These are phyloP conservation scores for Apostichopus leukothele DNA, from an alignment of 53 echinoderm and acorn worm genomes.

Conservation along the genomic window DNA sequence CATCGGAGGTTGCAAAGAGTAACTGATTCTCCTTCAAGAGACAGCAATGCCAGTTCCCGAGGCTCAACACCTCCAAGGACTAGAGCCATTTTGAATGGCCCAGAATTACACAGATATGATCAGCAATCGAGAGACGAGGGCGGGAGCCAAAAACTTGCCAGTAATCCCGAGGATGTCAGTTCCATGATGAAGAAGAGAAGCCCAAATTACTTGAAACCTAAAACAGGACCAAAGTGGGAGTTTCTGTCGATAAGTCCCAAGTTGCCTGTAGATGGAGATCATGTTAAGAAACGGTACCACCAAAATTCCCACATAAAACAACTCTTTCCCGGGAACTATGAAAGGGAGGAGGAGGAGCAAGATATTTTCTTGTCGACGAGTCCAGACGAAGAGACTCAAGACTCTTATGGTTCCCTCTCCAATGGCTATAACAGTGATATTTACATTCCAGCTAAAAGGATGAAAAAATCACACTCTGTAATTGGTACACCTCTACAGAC, in stretches of 20 bases:
- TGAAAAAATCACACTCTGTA: conserved; percentile 48
- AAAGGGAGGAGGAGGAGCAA: conserved; percentile 15
- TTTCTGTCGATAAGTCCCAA: conserved; percentile 4
- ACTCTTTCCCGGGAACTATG: not conserved
- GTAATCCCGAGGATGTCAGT: not conserved
- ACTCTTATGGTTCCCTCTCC: conserved; percentile 15
- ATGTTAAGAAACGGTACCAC: not conserved
- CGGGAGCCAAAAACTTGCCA: conserved; percentile 47
- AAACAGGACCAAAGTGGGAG: not conserved
- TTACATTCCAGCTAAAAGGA: conserved; percentile 52
- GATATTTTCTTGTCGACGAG: conserved; percentile 34
- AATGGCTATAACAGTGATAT: not conserved
- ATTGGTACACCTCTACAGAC: conserved; percentile 27
- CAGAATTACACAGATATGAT: not conserved
- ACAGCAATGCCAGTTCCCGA: conserved; percentile 32
- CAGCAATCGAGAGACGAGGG: not conserved
- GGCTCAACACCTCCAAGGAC: conserved; percentile 38
- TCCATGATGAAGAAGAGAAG: not conserved
- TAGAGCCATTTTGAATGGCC: not conserved
- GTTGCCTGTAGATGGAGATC: not conserved
- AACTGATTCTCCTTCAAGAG: conserved; percentile 29
- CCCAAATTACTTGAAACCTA: not conserved
- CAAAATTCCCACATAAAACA: not conserved
- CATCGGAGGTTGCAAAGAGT: not conserved
- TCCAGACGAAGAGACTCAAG: not conserved